Conservation (phyloP, 2,888 invertebrate species). For the Zaprionus lineosus region DNA sequence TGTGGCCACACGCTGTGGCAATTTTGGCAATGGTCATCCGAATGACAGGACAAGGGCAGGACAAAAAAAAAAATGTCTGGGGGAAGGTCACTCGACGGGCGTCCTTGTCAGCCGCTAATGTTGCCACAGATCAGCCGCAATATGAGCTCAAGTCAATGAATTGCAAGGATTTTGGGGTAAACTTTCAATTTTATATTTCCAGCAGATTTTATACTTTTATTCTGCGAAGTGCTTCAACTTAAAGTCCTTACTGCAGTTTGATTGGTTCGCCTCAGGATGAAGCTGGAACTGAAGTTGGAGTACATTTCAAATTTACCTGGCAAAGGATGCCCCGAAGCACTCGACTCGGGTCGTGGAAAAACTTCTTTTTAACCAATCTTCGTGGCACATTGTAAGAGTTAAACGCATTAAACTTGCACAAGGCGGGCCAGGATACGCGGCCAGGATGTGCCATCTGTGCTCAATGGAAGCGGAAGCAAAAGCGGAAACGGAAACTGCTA, state of each 20-base stretch:
- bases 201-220: slow-evolving; percentile 28
- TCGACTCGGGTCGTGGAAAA: slow-evolving; percentile 43
- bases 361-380: slow-evolving; percentile 63
- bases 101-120: slow-evolving; percentile 47
- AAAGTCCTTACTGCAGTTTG: slow-evolving; percentile 46
- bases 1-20: slow-evolving; percentile 61
- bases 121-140: slow-evolving; percentile 55
- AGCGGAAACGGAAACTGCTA: slow-evolving; percentile 76
- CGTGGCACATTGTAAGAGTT: slow-evolving; percentile 68
- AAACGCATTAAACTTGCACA: slow-evolving; percentile 75
- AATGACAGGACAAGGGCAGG: not conserved
- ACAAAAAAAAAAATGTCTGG: not conserved
- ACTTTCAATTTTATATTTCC: slow-evolving; percentile 8
- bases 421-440: slow-evolving; percentile 34
- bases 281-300: slow-evolving; percentile 43
- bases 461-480: slow-evolving; percentile 41
- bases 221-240: too few species aligned
- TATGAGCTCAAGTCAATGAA: slow-evolving; percentile 57
- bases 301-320: slow-evolving; percentile 56
- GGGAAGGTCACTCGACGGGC: slow-evolving; percentile 46
- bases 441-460: slow-evolving; percentile 68
- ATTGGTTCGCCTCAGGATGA: slow-evolving; percentile 60
- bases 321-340: too few species aligned
- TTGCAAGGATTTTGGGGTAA: slow-evolving; percentile 34
- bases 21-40: slow-evolving; percentile 48